phyloP scores from a whole-genome alignment of 2,797 vertebrate species.

The Enteromius argenteus region DNA sequence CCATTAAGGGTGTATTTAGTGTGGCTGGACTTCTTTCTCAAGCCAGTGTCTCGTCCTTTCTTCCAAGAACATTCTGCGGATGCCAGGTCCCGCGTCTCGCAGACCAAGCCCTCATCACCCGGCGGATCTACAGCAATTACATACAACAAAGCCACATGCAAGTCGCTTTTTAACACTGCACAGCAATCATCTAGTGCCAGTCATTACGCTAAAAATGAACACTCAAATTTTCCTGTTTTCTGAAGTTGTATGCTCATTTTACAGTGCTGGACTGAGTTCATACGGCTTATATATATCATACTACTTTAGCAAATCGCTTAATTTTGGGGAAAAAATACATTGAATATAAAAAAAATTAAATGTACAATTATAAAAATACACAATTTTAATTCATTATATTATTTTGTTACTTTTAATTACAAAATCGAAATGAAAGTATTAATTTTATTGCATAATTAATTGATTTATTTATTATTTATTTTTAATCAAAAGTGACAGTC shows the following conservation, averaged over 20 bases:
- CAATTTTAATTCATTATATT: too few species aligned
- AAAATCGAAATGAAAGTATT: too few species aligned
- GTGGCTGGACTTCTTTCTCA: conserved; percentile 49
- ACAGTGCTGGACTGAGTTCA: neutral
- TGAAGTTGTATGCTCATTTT: neutral
- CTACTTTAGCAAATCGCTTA: neutral
- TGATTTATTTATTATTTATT: too few species aligned
- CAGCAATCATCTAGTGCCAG: neutral
- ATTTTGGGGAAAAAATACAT: neutral
- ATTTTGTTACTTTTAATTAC: too few species aligned
- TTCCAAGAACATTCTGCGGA: conserved; percentile 76
- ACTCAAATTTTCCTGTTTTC: neutral
- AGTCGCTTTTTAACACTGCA: conserved; percentile 24
- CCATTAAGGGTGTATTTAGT: conserved; percentile 73
- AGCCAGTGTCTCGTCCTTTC: conserved; percentile 62
- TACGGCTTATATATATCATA: neutral
- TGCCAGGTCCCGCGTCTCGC: conserved; percentile 76
- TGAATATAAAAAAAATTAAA: too few species aligned
- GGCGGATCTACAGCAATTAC: conserved; percentile 74
- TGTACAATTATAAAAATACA: too few species aligned
- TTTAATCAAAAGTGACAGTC: too few species aligned
- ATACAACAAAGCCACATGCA: conserved; percentile 34
- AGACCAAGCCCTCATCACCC: conserved; percentile 69
- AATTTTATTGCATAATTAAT: too few species aligned
- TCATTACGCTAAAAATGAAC: conserved; percentile 1